Evolutionary conservation across 2,888 invertebrate species (phyloP).

Genomic region (Brachylomia viminalis): DNA sequence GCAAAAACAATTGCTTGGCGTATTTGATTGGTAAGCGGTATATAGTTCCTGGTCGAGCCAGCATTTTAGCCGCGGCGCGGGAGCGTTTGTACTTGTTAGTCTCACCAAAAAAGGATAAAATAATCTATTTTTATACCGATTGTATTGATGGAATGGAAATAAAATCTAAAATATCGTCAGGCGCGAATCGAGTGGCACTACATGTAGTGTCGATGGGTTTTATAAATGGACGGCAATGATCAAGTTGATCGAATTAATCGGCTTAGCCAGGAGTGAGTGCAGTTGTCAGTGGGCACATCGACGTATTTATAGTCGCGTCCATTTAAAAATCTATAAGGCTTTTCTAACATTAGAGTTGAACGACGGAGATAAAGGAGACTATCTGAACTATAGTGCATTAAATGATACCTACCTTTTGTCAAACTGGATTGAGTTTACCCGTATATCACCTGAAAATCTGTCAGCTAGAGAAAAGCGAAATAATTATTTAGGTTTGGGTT

Average conservation of each 20-base stretch:
- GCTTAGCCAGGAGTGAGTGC: constrained; percentile 46
- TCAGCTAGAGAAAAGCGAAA: neutral
- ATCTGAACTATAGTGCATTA: neutral
- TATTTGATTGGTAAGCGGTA: constrained; percentile 56
- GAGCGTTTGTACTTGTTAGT: constrained; percentile 48
- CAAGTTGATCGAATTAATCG: constrained; percentile 67
- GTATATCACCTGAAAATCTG: neutral
- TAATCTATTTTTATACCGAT: constrained; percentile 50
- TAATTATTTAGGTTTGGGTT: neutral
- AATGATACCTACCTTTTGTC: too few species aligned
- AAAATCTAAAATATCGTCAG: constrained; percentile 56
- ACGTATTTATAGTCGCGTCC: constrained; percentile 34
- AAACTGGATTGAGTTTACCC: constrained; percentile 1
- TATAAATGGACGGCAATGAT: constrained; percentile 59
- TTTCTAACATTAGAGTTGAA: constrained; percentile 19
- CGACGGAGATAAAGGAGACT: neutral
- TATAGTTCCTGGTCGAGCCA: constrained; percentile 49
- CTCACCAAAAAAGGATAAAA: constrained; percentile 49
- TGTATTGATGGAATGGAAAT: constrained; percentile 52
- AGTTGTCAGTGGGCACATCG: constrained; percentile 47
- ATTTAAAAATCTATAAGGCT: constrained; percentile 28
- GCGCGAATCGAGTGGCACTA: constrained; percentile 39
- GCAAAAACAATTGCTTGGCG: constrained; percentile 54
- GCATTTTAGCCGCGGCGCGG: constrained; percentile 31
- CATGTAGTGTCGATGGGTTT: constrained; percentile 39